These are phyloP conservation scores for Struthio camelus DNA, from an alignment of 2,113 vertebrate genomes.

Conservation along the genomic window DNA sequence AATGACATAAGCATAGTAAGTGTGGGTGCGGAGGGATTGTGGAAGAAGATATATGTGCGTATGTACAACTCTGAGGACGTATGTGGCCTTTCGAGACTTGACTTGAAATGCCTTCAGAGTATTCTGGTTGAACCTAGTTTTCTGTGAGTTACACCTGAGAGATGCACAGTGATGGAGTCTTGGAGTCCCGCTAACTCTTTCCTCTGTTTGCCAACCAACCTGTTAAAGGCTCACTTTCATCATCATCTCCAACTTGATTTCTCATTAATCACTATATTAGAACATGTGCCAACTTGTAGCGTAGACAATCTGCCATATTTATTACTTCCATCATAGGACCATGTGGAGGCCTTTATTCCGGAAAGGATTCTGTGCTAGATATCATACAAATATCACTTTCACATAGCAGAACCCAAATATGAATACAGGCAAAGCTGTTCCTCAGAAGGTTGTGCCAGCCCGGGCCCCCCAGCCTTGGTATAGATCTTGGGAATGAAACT, in stretches of 20 bases:
- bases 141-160: rapidly evolving
- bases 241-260: background rate
- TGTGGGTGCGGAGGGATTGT: rapidly evolving
- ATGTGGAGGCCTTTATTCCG: background rate
- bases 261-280: background rate
- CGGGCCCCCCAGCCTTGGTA: no score
- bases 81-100: background rate
- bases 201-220: background rate
- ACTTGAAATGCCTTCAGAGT: background rate
- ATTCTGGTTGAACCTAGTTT: background rate
- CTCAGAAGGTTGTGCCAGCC: background rate
- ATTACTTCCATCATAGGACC: background rate
- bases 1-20: background rate
- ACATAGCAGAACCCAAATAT: background rate
- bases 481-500: background rate
- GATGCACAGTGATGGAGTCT: rapidly evolving
- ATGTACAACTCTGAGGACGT: background rate
- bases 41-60: rapidly evolving
- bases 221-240: background rate
- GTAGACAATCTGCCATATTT: background rate
- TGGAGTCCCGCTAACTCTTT: background rate
- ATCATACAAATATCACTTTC: background rate
- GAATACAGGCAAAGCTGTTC: rapidly evolving
- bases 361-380: background rate
- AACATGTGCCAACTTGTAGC: background rate